phyloP scores from a whole-genome alignment of 1,140 invertebrate genomes.

The Diploscapter pachys region DNA sequence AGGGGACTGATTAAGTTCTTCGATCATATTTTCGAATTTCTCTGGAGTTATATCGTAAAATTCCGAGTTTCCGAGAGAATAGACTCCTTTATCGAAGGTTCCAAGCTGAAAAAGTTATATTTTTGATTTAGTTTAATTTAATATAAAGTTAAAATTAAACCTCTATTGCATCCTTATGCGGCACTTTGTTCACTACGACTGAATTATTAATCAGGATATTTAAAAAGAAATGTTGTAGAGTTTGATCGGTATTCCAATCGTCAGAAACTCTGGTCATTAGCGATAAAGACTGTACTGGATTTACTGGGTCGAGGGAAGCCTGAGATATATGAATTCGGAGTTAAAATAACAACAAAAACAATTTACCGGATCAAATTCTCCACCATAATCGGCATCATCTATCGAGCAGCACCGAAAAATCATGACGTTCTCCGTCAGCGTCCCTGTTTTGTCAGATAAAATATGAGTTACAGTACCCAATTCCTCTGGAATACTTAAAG shows the following conservation, averaged over 20 bases:
- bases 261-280: slow-evolving; percentile 10
- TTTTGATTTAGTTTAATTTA: slow-evolving; percentile 1
- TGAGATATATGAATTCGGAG: not conserved
- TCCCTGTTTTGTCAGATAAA: slow-evolving; percentile 96
- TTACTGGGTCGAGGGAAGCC: slow-evolving; percentile 3
- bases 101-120: slow-evolving; percentile 15
- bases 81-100: slow-evolving; percentile 22
- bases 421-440: slow-evolving; percentile 84
- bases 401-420: slow-evolving; percentile 37
- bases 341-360: slow-evolving; percentile 4
- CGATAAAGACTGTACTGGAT: slow-evolving; percentile 17
- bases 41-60: slow-evolving; percentile 28
- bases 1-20: not conserved
- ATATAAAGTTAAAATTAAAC: not conserved
- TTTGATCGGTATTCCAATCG: slow-evolving; percentile 8
- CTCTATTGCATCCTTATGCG: slow-evolving; percentile 25
- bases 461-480: slow-evolving; percentile 86
- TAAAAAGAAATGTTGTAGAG: slow-evolving; percentile 22
- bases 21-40: slow-evolving; percentile 16
- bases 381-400: slow-evolving; percentile 15
- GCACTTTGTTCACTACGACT: slow-evolving; percentile 25
- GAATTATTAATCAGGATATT: slow-evolving; percentile 33
- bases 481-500: slow-evolving; percentile 93
- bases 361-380: slow-evolving; percentile 8
- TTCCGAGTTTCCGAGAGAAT: slow-evolving; percentile 25